Conservation (phyloP, 2,888 invertebrate species). For the Pseudanteris insignis region DNA sequence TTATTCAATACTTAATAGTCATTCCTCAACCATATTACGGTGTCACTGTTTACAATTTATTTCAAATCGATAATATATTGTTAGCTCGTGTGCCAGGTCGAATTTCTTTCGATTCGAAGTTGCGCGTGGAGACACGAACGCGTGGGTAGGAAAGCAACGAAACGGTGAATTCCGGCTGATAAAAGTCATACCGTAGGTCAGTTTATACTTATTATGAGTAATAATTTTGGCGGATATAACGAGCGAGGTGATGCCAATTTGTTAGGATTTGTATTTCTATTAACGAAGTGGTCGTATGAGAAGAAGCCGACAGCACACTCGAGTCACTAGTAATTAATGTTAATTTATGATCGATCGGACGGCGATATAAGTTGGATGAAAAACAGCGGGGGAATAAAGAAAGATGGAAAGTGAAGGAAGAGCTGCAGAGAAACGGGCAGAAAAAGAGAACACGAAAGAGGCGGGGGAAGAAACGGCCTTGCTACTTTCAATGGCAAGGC, state of each 20-base stretch:
- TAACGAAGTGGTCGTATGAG: background rate
- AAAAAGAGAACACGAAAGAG: constrained; percentile 39
- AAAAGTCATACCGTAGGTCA: too few relatives aligned
- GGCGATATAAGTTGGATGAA: constrained; percentile 18
- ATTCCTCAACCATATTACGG: too few relatives aligned
- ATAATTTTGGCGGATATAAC: constrained; percentile 1
- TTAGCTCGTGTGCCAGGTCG: too few relatives aligned
- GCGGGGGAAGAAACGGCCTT: constrained; percentile 55
- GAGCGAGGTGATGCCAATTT: too few relatives aligned
- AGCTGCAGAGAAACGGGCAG: constrained; percentile 12
- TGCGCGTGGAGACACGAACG: too few relatives aligned
- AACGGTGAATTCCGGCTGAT: too few relatives aligned
- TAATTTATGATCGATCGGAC: constrained; percentile 17
- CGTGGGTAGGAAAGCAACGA: too few relatives aligned
- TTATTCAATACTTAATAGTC: too few relatives aligned
- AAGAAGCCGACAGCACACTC: background rate
- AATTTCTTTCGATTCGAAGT: too few relatives aligned
- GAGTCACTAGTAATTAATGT: constrained; percentile 21
- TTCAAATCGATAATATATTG: too few relatives aligned
- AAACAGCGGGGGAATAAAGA: constrained; percentile 19
- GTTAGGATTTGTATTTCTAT: constrained; percentile 12
- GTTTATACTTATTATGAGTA: background rate
- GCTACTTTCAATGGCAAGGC: constrained; percentile 60
- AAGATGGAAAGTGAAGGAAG: constrained; percentile 25
- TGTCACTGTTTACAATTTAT: too few relatives aligned